Evolutionary conservation across 37 sponge, comb jelly and placozoan species (phyloP).

Genomic region (Tethya wilhelma): DNA sequence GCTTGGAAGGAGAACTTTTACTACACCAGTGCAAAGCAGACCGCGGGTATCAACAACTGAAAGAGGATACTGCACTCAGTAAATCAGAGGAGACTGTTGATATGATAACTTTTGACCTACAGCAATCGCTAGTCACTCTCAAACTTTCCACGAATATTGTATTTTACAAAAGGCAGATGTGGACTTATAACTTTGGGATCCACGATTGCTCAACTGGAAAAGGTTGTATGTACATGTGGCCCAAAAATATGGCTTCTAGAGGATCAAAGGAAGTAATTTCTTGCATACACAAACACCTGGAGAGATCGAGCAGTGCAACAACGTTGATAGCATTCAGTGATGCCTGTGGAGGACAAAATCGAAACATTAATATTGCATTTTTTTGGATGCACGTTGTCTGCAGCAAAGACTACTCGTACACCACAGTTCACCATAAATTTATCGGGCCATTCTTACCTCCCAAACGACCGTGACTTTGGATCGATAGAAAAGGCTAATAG

Average conservation of each 20-base stretch:
- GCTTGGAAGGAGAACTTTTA: too few species aligned
- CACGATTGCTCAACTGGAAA: slow-evolving; percentile 18
- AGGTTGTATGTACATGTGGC: slow-evolving; percentile 37
- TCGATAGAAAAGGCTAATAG: too few species aligned
- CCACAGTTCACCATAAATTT: too few species aligned
- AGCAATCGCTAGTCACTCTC: slow-evolving; percentile 30
- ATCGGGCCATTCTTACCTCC: too few species aligned
- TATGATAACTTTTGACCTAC: slow-evolving; percentile 22
- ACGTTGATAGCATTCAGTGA: slow-evolving; percentile 21
- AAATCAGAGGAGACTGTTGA: background rate
- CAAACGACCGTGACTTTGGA: too few species aligned
- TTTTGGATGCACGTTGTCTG: too few species aligned
- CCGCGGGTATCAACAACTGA: slow-evolving; percentile 11
- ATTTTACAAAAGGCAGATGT: slow-evolving; percentile 40
- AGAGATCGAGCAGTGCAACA: background rate
- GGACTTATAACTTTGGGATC: slow-evolving; percentile 54
- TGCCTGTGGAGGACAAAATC: slow-evolving; percentile 46
- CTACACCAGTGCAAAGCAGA: slow-evolving; percentile 28
- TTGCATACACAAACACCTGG: slow-evolving; percentile 1
- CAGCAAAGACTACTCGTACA: too few species aligned
- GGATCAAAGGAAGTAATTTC: slow-evolving; percentile 33
- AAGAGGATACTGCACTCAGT: slow-evolving; percentile 28
- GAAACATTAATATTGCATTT: too few species aligned
- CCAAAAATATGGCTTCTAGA: slow-evolving; percentile 23
- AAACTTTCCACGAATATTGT: slow-evolving; percentile 20